Base-by-base conservation (phyloP, 2,113 vertebrate species). In the Triplophysa siluroides region DNA sequence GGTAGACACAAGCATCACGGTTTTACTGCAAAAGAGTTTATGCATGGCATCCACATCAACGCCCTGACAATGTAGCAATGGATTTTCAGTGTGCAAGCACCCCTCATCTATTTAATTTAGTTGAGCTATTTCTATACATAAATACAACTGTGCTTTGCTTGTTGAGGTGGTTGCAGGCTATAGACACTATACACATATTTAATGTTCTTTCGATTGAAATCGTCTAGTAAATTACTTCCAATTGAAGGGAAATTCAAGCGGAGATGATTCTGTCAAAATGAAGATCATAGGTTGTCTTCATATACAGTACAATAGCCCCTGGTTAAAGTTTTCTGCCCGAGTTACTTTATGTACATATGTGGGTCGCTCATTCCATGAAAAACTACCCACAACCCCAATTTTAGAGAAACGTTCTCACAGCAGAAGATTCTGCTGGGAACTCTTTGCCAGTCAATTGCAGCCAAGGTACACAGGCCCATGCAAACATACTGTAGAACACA, bases 361-460 rank as follows among this genome's bases (percentile, higher is more conserved):
- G 24, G 33, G 58, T 26, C 21, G 21, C 13, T 1, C 38, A 29
- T 63, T 75, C 9, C 23, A 47, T 24, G 14, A 63, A 75, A 23
- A 75, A 75, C 47, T 75, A 63, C 58, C 73, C 58, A 63, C 43
- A 45, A 41, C 70, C 13, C 70, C 33, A 60, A 73, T 47, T 13
- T 75, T 47, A 29, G 33, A 74, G 54, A 23, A 23, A 43, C n/a
- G 8, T 41, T 73, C n/a, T n/a, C 12, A 72, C 9, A 56, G 54
- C 26, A 60, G 33, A 58, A 19, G 52, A 74, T 74, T 74, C 71
- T 41, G 41, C 38, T 41, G 69, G 47, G 26, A 56, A 71, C 54
- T 19, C 10, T 4, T 18, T 54, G n/a, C 33, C 29, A 73, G 45
- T 47, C 66, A 56, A 21, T 50, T 54, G 26, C 6, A 52, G 24